These are phyloP conservation scores for Pagetopsis macropterus DNA, from an alignment of 2,797 vertebrate genomes.

Conservation along the genomic window DNA sequence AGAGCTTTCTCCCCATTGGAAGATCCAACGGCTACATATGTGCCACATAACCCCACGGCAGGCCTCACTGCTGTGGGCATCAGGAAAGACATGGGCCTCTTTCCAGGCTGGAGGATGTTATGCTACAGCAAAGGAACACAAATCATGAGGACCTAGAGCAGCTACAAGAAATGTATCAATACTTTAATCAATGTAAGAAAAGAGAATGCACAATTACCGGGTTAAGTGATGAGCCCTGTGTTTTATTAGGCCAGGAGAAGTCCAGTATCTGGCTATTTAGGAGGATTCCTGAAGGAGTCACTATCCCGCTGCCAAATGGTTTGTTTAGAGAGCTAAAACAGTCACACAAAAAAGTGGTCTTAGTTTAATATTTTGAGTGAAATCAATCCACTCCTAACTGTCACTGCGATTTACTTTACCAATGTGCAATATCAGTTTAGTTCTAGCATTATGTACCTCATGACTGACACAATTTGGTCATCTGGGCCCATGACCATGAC, in stretches of 20 bases:
- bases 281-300: slow-evolving; percentile 94
- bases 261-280: slow-evolving; percentile 97
- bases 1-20: slow-evolving; percentile 90
- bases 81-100: slow-evolving; percentile 93
- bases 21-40: slow-evolving; percentile 92
- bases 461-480: slow-evolving; percentile 93
- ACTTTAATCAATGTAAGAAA: background rate
- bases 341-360: slow-evolving; percentile 1
- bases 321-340: slow-evolving; percentile 91
- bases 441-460: slow-evolving; percentile 83
- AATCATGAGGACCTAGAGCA: slow-evolving; percentile 3
- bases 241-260: slow-evolving; percentile 95
- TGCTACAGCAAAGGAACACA: slow-evolving; percentile 77
- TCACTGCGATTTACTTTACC: background rate
- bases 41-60: slow-evolving; percentile 91
- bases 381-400: background rate
- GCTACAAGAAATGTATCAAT: slow-evolving; percentile 2
- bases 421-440: background rate
- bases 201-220: slow-evolving; percentile 68
- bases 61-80: slow-evolving; percentile 94
- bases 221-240: slow-evolving; percentile 77
- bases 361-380: background rate
- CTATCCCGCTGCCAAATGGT: slow-evolving; percentile 94
- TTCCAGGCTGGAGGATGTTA: slow-evolving; percentile 88
- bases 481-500: slow-evolving; percentile 97